Base-by-base conservation (phyloP, 2,797 vertebrate species). In the Gymnothorax javanicus region DNA sequence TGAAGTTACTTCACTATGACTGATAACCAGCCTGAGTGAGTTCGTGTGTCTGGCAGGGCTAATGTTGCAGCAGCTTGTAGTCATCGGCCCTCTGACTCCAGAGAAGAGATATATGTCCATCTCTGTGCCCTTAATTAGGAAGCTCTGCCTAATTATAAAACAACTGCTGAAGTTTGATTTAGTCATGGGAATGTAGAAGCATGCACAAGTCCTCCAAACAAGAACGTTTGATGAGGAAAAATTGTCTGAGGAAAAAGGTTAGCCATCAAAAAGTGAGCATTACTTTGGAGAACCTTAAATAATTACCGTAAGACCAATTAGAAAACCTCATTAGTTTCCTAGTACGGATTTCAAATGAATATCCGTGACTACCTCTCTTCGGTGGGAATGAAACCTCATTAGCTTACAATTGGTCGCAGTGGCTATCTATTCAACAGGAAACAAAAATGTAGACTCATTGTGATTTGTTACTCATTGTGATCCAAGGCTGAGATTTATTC, bases 1-100 rank as follows among this genome's bases (percentile, higher is more conserved):
- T 93, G 93, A 93, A 91, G 88, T 94, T 92, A 93, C 77, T 89
- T 92, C 92, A 92, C 94, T 95, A 94, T 94, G 90, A 93, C 91
- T 91, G 89, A 84, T 90, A 89, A 91, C 91, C 90, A 86, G 87
- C 89, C 90, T 90, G 77, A 60, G 88, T 87, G 60, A 88, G 90
- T 90, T 79, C 60, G 33, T 83, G 52, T 83, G 15, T 60, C 56
- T 17, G 5, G 83, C 4, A 85, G 83, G 69, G 60, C 15, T 33
- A 11, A 52, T 15, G 43, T 54, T 17, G 86, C 52, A 58, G 43
- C 75, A 52, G 25, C 56, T 87, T 89, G 90, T 57, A 89, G 87
- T 88, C 89, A 95, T 93, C 93, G 92, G 91, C 90, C 87, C 86
- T 86, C 88, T 89, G 86, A 84, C 90, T 88, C 13, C 71, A 12